phyloP scores from a whole-genome alignment of 1,140 invertebrate genomes.

The roundworm (Caenorhabditis elegans) region WBcel235 BX284602.5:2752001-2752500 shows the following conservation, averaged over 20 bases:
- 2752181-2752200: neutral
- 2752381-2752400: neutral
- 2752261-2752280: neutral
- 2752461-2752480: neutral
- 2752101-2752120: neutral
- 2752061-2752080: slow-evolving; percentile 9
- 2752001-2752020: neutral
- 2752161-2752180: slow-evolving; percentile 11
- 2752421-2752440: neutral
- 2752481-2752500: slow-evolving; percentile 19
- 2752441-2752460: neutral
- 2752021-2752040: neutral
- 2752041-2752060: neutral
- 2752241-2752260: neutral
- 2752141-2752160: slow-evolving; percentile 20
- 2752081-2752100: neutral
- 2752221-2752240: neutral
- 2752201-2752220: slow-evolving; percentile 11
- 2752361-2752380: neutral
- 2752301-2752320: neutral
- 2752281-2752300: slow-evolving; percentile 1
- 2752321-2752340: neutral
- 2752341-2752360: neutral
- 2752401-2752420: neutral
- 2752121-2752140: neutral